A percentile compares a stretch with the other conserved stretches of the same genome.
These are phyloP conservation scores for Bombus terrestris DNA, from an alignment of 1,140 invertebrate genomes.

Conservation along the genomic window DNA sequence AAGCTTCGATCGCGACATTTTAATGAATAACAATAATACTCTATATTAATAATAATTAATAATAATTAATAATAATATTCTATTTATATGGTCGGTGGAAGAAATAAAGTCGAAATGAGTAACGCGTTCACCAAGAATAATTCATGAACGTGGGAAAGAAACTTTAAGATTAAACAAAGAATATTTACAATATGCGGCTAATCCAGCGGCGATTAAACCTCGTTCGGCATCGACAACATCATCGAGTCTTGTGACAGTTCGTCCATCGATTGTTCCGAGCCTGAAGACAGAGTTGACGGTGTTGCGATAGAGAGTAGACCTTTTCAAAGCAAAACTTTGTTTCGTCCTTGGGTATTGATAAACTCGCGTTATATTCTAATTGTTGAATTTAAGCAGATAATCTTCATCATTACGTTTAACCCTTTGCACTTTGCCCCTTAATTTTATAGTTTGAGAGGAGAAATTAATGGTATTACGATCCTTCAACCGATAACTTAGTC, in stretches of 20 bases:
- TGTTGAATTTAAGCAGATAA: background rate
- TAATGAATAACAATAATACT: too few species aligned
- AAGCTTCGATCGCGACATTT: too few species aligned
- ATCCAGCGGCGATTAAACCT: conserved; percentile 81
- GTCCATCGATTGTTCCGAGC: conserved; percentile 89
- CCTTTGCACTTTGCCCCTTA: too few species aligned
- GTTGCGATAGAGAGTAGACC: conserved; percentile 56
- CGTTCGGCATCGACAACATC: conserved; percentile 90
- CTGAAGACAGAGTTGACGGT: conserved; percentile 83
- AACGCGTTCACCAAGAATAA: conserved; percentile 7
- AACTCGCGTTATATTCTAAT: background rate
- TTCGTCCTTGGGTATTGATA: background rate
- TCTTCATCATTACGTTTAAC: too few species aligned
- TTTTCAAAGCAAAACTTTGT: conserved; percentile 39
- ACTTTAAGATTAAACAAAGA: conserved; percentile 36
- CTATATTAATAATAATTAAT: too few species aligned
- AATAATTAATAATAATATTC: background rate
- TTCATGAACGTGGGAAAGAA: background rate
- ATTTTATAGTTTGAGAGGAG: too few species aligned
- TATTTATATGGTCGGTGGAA: background rate
- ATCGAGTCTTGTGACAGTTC: conserved; percentile 91
- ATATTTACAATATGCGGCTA: conserved; percentile 54
- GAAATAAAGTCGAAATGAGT: background rate
- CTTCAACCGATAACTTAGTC: too few species aligned
- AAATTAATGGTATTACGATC: too few species aligned